Conservation (phyloP, 2,888 invertebrate genomes). For the Stenotaenia linearis region DNA sequence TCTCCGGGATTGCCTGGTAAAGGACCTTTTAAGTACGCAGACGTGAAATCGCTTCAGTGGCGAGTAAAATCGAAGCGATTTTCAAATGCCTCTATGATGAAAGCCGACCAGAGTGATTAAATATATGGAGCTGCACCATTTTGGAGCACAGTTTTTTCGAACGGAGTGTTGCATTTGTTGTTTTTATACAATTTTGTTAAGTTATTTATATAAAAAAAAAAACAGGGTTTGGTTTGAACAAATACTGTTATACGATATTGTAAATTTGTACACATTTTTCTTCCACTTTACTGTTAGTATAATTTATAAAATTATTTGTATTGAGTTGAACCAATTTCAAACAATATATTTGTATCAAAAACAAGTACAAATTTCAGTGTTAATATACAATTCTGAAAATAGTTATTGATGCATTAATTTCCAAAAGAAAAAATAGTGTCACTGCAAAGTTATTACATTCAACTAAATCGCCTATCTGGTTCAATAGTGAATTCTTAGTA, state of each 20-base stretch:
- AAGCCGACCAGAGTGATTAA: neutral
- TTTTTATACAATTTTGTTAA: neutral
- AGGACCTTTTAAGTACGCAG: conserved; percentile 39
- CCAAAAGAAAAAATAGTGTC: neutral
- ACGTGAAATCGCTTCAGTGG: neutral
- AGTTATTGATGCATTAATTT: neutral
- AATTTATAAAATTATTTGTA: neutral
- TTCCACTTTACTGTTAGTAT: neutral
- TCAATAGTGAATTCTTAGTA: neutral
- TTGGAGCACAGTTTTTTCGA: too few relatives aligned
- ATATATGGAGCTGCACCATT: too few relatives aligned
- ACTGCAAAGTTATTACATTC: neutral
- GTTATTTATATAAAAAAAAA: too few relatives aligned
- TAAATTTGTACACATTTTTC: neutral
- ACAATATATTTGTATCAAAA: neutral
- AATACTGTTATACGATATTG: too few relatives aligned
- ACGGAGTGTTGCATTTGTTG: conserved; percentile 1
- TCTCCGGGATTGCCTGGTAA: conserved; percentile 45
- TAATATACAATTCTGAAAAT: conserved; percentile 9
- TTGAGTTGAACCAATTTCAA: neutral
- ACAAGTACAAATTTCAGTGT: neutral
- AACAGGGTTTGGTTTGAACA: too few relatives aligned
- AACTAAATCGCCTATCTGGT: neutral
- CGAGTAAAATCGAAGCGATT: neutral
- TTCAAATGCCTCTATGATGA: neutral